phyloP scores from a whole-genome alignment of 2,797 vertebrate species.

The Tapirus indicus region DNA sequence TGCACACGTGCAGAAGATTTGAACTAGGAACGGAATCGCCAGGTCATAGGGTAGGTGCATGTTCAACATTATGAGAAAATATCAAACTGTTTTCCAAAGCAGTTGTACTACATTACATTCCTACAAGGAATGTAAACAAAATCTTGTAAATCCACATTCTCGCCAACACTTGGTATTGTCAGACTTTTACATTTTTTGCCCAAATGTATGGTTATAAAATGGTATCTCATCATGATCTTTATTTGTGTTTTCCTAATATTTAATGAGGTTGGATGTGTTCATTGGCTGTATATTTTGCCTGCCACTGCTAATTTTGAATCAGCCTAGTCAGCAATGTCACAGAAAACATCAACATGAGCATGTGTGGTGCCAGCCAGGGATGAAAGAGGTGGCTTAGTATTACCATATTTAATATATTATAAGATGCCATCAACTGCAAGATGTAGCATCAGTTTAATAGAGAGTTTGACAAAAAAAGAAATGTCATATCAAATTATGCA shows the following conservation, averaged over 20 bases:
- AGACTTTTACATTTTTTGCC: background rate
- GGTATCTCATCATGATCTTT: background rate
- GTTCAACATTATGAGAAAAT: background rate
- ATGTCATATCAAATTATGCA: background rate
- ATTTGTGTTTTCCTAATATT: constrained; percentile 49
- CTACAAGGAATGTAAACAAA: background rate
- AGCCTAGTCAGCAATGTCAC: background rate
- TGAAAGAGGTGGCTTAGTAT: background rate
- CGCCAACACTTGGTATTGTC: background rate
- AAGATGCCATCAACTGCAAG: constrained; percentile 16
- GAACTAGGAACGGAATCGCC: background rate
- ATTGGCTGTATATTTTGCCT: background rate
- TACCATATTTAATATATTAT: background rate
- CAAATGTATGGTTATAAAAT: background rate
- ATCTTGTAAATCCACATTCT: background rate
- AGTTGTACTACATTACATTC: background rate
- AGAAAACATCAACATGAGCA: background rate
- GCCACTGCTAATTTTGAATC: constrained; percentile 18
- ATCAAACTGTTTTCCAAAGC: background rate
- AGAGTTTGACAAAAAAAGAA: constrained; percentile 42
- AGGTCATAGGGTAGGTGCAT: no score
- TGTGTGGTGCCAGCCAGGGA: background rate
- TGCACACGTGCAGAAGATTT: background rate
- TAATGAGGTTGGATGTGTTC: background rate
- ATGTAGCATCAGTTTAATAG: background rate